Evolutionary conservation across 2,888 invertebrate species (phyloP).

Genomic region (Artemia sp.): DNA sequence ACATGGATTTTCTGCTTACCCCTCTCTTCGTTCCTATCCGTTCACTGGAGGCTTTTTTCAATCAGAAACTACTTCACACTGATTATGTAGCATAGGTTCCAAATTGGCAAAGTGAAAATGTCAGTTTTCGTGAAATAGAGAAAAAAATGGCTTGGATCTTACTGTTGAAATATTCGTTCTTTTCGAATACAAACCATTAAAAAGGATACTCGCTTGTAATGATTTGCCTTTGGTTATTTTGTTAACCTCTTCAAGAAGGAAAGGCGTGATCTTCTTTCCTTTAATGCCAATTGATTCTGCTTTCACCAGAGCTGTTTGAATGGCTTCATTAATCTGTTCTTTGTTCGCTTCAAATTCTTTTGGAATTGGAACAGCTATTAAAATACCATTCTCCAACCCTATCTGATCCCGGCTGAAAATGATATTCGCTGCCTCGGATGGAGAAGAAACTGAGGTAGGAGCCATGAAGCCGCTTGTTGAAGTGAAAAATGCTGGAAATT

Average conservation of each 20-base stretch:
- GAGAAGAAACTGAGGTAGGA: conserved; percentile 47
- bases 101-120: too few relatives aligned
- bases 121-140: too few relatives aligned
- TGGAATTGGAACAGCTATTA: conserved; percentile 84
- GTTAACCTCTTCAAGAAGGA: conserved; percentile 57
- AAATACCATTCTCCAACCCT: conserved; percentile 48
- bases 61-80: too few relatives aligned
- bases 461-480: conserved; percentile 46
- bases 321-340: conserved; percentile 47
- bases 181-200: conserved; percentile 5
- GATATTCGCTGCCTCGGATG: conserved; percentile 53
- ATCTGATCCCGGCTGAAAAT: conserved; percentile 42
- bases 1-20: too few relatives aligned
- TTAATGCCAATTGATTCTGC: conserved; percentile 43
- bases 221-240: conserved; percentile 65
- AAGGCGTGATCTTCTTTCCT: conserved; percentile 87
- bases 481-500: conserved; percentile 90
- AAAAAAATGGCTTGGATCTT: too few relatives aligned
- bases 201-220: conserved; percentile 65
- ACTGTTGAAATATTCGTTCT: too few relatives aligned
- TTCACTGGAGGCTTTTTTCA: too few relatives aligned
- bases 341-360: conserved; percentile 37
- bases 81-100: too few relatives aligned
- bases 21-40: too few relatives aligned
- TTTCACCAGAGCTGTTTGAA: conserved; percentile 47